phyloP scores from a whole-genome alignment of 2,113 vertebrate genomes.

The Gambusia holbrooki region DNA sequence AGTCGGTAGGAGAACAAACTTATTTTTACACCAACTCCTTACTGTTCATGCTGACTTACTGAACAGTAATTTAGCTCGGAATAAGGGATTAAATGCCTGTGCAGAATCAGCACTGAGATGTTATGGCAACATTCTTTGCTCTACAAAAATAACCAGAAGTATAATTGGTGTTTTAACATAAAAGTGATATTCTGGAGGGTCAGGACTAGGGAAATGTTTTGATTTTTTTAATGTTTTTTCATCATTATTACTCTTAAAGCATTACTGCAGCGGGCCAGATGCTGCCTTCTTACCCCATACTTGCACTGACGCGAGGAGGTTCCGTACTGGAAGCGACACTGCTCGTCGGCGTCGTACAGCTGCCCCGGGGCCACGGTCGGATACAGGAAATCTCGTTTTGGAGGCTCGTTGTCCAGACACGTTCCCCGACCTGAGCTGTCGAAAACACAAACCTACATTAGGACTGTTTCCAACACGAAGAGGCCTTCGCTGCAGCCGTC shows the following conservation, averaged over 20 bases:
- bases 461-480: conserved; percentile 77
- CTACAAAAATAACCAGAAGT: background rate
- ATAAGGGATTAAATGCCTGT: too few relatives aligned
- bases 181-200: background rate
- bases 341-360: conserved; percentile 98
- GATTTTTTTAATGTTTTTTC: too few relatives aligned
- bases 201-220: background rate
- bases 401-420: conserved; percentile 99
- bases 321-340: conserved; percentile 98
- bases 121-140: background rate
- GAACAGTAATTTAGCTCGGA: too few relatives aligned
- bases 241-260: background rate
- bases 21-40: too few relatives aligned
- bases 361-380: conserved; percentile 98
- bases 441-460: conserved; percentile 90
- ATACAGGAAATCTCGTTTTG: conserved; percentile 99
- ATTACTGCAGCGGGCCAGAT: conserved; percentile 24
- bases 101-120: background rate
- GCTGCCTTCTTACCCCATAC: conserved; percentile 97
- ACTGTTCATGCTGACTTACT: too few relatives aligned
- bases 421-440: conserved; percentile 99
- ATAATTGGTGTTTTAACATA: background rate
- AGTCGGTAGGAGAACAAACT: too few relatives aligned
- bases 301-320: conserved; percentile 97
- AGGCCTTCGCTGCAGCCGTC: conserved; percentile 37